phyloP scores from a whole-genome alignment of 2,888 invertebrate genomes.

The Eupithecia pulchellata region DNA sequence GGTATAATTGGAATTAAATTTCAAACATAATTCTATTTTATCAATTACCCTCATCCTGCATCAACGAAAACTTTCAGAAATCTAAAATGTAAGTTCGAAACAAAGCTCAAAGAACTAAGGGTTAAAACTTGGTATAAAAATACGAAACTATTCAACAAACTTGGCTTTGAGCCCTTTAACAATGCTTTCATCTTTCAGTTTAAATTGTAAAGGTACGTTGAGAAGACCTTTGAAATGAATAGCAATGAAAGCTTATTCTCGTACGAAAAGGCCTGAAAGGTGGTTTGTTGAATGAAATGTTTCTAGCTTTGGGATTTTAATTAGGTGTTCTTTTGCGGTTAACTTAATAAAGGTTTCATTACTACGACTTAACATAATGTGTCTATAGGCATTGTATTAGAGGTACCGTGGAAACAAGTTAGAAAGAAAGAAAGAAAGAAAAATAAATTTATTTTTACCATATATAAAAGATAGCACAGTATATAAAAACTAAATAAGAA shows the following conservation, averaged over 20 bases:
- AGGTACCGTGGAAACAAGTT: too few species aligned
- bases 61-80: neutral
- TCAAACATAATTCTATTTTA: neutral
- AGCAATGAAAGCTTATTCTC: neutral
- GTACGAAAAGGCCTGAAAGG: neutral
- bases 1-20: neutral
- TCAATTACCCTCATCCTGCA: neutral
- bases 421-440: too few species aligned
- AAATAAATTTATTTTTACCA: too few species aligned
- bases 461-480: too few species aligned
- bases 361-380: too few species aligned
- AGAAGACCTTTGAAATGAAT: constrained; percentile 4
- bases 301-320: neutral
- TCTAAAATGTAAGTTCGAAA: neutral
- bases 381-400: too few species aligned
- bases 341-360: neutral
- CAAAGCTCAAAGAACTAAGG: neutral
- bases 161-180: neutral
- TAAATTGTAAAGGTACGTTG: constrained; percentile 2
- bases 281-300: neutral
- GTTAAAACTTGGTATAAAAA: constrained; percentile 2
- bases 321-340: neutral
- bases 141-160: neutral
- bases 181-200: constrained; percentile 17
- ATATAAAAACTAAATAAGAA: too few species aligned